Conservation (phyloP, 1,140 invertebrate genomes). For the Euschistus heros region DNA sequence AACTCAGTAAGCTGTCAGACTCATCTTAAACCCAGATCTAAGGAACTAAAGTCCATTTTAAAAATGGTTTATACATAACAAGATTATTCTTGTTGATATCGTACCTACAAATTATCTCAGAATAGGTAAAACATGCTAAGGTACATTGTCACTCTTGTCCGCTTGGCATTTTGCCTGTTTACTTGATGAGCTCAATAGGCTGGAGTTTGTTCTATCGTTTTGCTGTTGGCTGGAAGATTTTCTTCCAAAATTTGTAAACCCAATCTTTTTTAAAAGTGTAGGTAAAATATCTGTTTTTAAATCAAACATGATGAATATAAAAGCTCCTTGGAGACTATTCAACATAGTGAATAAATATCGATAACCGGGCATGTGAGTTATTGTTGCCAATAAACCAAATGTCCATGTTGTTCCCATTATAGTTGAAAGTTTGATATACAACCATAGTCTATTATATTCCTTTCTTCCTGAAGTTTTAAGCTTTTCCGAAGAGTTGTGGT, state of each 20-base stretch:
- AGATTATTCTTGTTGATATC: too few relatives aligned
- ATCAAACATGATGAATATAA: constrained; percentile 41
- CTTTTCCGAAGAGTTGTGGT: constrained; percentile 26
- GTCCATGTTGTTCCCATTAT: constrained; percentile 44
- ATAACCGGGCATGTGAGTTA: constrained; percentile 29
- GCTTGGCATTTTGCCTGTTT: background rate
- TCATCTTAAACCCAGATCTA: too few relatives aligned
- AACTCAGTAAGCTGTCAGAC: too few relatives aligned
- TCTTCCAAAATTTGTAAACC: too few relatives aligned
- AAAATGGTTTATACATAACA: too few relatives aligned
- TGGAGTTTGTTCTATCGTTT: too few relatives aligned
- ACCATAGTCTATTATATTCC: constrained; percentile 34
- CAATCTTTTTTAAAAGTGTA: too few relatives aligned
- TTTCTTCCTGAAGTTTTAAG: constrained; percentile 19
- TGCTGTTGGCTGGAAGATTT: too few relatives aligned
- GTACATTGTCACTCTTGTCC: too few relatives aligned
- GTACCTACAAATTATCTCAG: too few relatives aligned
- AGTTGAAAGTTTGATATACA: constrained; percentile 40
- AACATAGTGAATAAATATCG: constrained; percentile 40
- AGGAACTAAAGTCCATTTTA: too few relatives aligned
- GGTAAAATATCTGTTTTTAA: constrained; percentile 30
- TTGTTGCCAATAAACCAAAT: constrained; percentile 37
- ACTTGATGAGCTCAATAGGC: background rate
- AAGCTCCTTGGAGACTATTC: constrained; percentile 39
- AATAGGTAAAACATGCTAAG: too few relatives aligned